Conservation (phyloP, 92 coral and sea anemone genomes). For the Paramuricea clavata region DNA sequence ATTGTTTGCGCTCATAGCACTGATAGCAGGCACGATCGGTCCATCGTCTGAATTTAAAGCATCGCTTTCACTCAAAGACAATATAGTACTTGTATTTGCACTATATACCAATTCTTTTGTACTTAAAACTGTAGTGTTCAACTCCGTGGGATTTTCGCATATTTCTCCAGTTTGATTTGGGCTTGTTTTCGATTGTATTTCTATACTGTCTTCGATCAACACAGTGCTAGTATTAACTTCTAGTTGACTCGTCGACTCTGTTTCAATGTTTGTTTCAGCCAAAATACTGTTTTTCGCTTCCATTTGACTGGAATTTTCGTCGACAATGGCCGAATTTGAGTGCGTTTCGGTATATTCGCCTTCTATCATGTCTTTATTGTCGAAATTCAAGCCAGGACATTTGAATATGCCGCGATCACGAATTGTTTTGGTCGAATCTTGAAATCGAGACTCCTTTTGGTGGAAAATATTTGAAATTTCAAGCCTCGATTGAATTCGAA, state of each 20-base stretch:
- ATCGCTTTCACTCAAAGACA: neutral
- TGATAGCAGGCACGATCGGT: neutral
- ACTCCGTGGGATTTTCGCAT: neutral
- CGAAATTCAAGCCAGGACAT: conserved; percentile 65
- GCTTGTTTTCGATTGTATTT: neutral
- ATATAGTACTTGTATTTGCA: neutral
- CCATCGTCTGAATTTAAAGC: neutral
- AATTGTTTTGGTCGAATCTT: conserved; percentile 79
- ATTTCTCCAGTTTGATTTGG: neutral
- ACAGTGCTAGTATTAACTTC: conserved; percentile 48
- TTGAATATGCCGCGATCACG: conserved; percentile 49
- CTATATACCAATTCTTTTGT: neutral
- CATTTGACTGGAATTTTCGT: neutral
- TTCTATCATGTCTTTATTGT: conserved; percentile 63
- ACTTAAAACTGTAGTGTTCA: neutral
- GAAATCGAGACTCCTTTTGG: conserved; percentile 98
- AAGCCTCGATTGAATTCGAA: conserved; percentile 97
- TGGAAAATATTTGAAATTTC: conserved; percentile 67
- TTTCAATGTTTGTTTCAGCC: neutral
- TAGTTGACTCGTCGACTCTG: neutral
- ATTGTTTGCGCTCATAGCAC: neutral
- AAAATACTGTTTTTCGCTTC: neutral
- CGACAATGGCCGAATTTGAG: neutral
- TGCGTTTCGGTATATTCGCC: conserved; percentile 57
- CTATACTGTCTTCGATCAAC: neutral